Evolutionary conservation across 2,113 vertebrate genomes (phyloP), one percentile per base, ranked within the genome.

Genomic region (Elephantulus edwardii): DNA sequence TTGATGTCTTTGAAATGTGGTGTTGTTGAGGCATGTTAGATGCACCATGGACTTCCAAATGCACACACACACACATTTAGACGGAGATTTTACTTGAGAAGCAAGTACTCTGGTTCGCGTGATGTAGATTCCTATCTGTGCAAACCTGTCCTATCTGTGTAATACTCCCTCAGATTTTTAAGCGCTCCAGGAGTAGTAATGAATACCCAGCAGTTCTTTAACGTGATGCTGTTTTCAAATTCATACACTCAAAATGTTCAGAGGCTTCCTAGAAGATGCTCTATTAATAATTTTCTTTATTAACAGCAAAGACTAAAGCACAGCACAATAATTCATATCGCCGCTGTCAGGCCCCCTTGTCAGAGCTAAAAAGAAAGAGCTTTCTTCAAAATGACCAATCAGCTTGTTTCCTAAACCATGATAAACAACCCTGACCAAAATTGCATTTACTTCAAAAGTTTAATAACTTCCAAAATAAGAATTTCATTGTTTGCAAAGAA

Each of bases 311-410:
- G 74, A 75, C n/a, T 91, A 80, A 93, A 80, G 79, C 46, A 85
- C n/a, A 54, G 85, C 14, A 54, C 42, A 83, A 70, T 93, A 95
- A 94, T 68, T 90, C 64, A 92, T 89, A 50, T 83, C 75, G 77
- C 74, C 84, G 56, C 62, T 90, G 64, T 93, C 76, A 93, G 95
- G 40, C 7, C 70, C 33, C 0, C 2, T 38, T 91, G 35, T 58
- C 80, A 80, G 35, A 95, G 72, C 56, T 90, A 88, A 96, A 96
- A 94, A 92, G 86, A 91, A 94, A 92, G 17, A 40, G 1, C 22
- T 7, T 89, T 93, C n/a, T 93, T 96, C 64, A 89, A 84, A 90
- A 38, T 87, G 54, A 92, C 87, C 96, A 81, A 89, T 92, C 88
- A 75, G 7, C 48, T 79, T 82, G 14, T 66, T 94, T 96, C 74